Evolutionary conservation across 2,797 vertebrate species (phyloP), one percentile per base, ranked within the genome.

Genomic region (Silurus lanzhouensis): DNA sequence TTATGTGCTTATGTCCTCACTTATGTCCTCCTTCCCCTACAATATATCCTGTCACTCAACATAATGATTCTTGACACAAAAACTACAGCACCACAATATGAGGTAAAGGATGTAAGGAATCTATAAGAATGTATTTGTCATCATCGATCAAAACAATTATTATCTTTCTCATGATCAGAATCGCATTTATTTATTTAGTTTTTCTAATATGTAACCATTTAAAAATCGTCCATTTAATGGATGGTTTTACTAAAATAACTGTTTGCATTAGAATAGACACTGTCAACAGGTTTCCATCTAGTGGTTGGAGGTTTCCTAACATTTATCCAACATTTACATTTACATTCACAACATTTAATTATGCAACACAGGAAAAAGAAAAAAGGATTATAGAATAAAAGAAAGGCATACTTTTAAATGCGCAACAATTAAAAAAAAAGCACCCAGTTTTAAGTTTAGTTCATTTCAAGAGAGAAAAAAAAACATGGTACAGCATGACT

Each of bases 231-330:
- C 15, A 63, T 63, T 71, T 20, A 22, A 55, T 38, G 1, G 25
- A 58, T 10, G 9, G 5, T 27, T 27, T 55, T 55, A 15, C 5
- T 48, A 19, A 55, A 17, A 75, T 4, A 25, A 25, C 13, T 6
- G 6, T 17, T 63, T 46, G 22, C 70, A 38, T 55, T 38, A 31
- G 20, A 12, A 55, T 67, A 6, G 57, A 66, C 31, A 52, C 9
- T 66, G 55, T 66, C 48, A 55, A 55, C 67, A 84, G 66, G 14
- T 55, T 77, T 58, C 84, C 86, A 85, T 55, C 86, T 87, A 72
- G 68, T 84, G 87, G 80, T 77, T 63, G 44, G 46, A 17, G 44
- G 66, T 27, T 81, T 83, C 46, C 20, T 17, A 46, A 58, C 14
- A 38, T 38, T 38, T 38, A 38, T 38, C 38, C 38, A 38, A 38